A percentile compares a stretch with the other conserved stretches of the same genome.
phyloP scores from a whole-genome alignment of 2,113 vertebrate species.

The Chitala chitala region DNA sequence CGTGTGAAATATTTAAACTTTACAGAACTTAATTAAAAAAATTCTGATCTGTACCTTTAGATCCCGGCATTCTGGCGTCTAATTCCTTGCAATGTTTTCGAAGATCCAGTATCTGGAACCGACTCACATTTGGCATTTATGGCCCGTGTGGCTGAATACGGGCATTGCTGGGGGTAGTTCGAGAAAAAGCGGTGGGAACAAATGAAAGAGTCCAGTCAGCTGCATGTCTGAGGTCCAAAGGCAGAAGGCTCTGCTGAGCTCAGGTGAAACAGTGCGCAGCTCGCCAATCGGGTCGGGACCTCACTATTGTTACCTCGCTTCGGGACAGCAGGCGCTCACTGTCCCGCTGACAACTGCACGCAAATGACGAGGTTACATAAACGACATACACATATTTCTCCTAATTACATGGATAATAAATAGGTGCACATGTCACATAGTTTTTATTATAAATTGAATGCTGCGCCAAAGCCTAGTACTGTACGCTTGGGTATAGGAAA shows the following conservation, averaged over 20 bases:
- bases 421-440: no score
- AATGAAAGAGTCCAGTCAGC: slow-evolving; percentile 71
- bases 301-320: slow-evolving; percentile 52
- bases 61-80: slow-evolving; percentile 66
- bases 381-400: no score
- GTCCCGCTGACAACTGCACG: no score
- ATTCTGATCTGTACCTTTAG: slow-evolving; percentile 62
- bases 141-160: slow-evolving; percentile 54
- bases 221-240: no score
- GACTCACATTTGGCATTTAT: slow-evolving; percentile 60
- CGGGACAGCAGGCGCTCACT: slow-evolving; percentile 36
- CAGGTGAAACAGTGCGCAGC: slow-evolving; percentile 52
- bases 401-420: no score
- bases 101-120: slow-evolving; percentile 50
- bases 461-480: background rate
- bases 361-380: no score
- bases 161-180: slow-evolving; percentile 54
- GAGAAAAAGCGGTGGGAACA: slow-evolving; percentile 57
- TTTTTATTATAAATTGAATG: background rate
- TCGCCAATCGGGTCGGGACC: slow-evolving; percentile 48
- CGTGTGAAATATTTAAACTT: background rate
- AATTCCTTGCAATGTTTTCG: slow-evolving; percentile 40
- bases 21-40: background rate
- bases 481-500: background rate
- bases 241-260: slow-evolving; percentile 61